Conservation (phyloP, 2,888 invertebrate genomes). For the Cantharis rufa region DNA sequence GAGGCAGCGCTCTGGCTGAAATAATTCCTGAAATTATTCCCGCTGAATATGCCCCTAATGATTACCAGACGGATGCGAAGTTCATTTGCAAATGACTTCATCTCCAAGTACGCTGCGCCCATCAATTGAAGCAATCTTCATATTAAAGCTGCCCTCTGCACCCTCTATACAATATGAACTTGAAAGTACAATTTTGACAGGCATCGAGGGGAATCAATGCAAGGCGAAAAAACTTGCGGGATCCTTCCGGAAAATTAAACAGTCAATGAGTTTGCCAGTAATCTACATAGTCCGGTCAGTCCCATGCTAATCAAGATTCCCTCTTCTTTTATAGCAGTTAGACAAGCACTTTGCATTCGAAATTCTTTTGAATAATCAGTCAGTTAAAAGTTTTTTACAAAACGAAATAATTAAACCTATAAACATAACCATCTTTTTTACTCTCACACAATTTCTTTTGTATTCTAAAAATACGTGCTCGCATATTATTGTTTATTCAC, state of each 20-base stretch:
- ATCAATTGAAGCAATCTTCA: conserved; percentile 56
- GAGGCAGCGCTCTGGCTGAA: conserved; percentile 36
- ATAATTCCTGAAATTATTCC: conserved; percentile 55
- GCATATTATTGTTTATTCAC: not conserved
- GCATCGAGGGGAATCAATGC: conserved; percentile 44
- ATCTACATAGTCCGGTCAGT: conserved; percentile 46
- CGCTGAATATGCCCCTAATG: conserved; percentile 56
- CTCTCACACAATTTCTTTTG: not conserved
- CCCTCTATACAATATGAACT: conserved; percentile 49
- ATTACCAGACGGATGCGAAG: conserved; percentile 53
- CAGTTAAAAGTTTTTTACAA: conserved; percentile 21
- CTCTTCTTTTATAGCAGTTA: conserved; percentile 33
- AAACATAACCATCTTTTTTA: conserved; percentile 1
- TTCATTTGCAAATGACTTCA: conserved; percentile 58
- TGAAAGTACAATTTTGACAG: conserved; percentile 52
- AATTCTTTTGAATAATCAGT: conserved; percentile 12
- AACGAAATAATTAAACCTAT: conserved; percentile 24
- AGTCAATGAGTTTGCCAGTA: conserved; percentile 40
- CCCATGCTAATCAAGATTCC: conserved; percentile 40
- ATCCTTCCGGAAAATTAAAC: conserved; percentile 50
- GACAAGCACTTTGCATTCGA: conserved; percentile 36
- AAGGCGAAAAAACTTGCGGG: conserved; percentile 41
- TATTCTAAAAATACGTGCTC: not conserved
- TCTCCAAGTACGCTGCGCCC: conserved; percentile 46
- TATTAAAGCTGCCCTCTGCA: conserved; percentile 51